phyloP scores from a whole-genome alignment of 1,140 invertebrate species.

The Zophobas morio region DNA sequence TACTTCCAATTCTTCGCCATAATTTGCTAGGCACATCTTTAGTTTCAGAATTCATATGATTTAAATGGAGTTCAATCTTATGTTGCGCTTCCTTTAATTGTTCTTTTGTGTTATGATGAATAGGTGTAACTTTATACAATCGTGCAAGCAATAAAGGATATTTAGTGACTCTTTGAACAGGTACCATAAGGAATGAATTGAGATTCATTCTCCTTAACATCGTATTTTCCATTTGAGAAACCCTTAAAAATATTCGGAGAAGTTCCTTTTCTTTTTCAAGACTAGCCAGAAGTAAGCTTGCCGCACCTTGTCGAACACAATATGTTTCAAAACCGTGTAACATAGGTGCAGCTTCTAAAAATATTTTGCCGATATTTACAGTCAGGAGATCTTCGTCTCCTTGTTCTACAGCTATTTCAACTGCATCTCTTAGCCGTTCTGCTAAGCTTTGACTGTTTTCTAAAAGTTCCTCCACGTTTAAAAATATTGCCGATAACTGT shows the following conservation, averaged over 20 bases:
- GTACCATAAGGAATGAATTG: constrained; percentile 96
- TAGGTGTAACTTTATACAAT: constrained; percentile 91
- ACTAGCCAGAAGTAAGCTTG: constrained; percentile 90
- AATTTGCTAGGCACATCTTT: constrained; percentile 92
- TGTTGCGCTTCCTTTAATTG: constrained; percentile 87
- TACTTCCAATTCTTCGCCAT: constrained; percentile 90
- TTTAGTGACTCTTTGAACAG: constrained; percentile 91
- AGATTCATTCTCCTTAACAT: constrained; percentile 95
- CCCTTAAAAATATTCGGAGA: constrained; percentile 92
- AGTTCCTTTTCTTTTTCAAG: constrained; percentile 97
- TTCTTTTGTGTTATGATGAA: constrained; percentile 83
- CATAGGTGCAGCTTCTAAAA: constrained; percentile 93
- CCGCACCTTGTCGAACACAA: constrained; percentile 91
- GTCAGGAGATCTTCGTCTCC: constrained; percentile 86
- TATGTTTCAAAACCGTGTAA: constrained; percentile 95
- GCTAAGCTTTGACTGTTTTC: constrained; percentile 90
- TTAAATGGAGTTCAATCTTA: constrained; percentile 93
- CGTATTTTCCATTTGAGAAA: constrained; percentile 97
- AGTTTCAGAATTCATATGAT: constrained; percentile 95
- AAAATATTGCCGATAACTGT: constrained; percentile 90
- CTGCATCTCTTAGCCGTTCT: constrained; percentile 86
- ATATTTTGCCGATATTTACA: constrained; percentile 92
- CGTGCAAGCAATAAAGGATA: constrained; percentile 93
- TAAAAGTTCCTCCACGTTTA: constrained; percentile 93
- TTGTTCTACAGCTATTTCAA: constrained; percentile 88